phyloP scores from a whole-genome alignment of 2,113 vertebrate genomes.

The Sceloporus undulatus region DNA sequence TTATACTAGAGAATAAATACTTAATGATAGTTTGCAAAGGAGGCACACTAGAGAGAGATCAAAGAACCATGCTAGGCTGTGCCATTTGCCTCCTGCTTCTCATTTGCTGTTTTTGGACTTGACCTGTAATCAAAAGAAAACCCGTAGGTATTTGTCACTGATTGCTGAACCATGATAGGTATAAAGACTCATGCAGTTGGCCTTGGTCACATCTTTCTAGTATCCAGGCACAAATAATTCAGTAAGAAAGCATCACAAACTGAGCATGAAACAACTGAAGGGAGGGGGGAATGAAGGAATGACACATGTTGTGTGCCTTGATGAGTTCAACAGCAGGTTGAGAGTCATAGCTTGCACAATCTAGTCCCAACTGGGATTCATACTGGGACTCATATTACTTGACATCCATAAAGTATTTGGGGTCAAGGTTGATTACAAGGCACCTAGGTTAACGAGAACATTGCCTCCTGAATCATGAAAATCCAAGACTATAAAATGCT shows the following conservation, averaged over 20 bases:
- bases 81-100: not conserved
- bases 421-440: not conserved
- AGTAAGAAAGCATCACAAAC: not conserved
- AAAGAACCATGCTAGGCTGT: not conserved
- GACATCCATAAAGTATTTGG: not conserved
- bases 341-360: not conserved
- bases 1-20: no score
- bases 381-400: not conserved
- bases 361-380: not conserved
- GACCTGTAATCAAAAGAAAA: no score
- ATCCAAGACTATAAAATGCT: not conserved
- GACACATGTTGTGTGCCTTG: no score
- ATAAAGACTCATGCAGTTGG: not conserved
- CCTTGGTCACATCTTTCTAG: not conserved
- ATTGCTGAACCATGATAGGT: not conserved
- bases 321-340: not conserved
- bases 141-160: not conserved
- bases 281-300: not conserved
- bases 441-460: not conserved
- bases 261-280: not conserved
- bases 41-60: no score
- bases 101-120: not conserved
- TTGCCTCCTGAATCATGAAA: not conserved
- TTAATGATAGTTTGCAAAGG: no score
- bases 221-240: not conserved